Percentiles rank a stretch among this genome's conserved stretches.
phyloP scores from a whole-genome alignment of 2,888 invertebrate genomes.

The Chrysolina oricalcia region DNA sequence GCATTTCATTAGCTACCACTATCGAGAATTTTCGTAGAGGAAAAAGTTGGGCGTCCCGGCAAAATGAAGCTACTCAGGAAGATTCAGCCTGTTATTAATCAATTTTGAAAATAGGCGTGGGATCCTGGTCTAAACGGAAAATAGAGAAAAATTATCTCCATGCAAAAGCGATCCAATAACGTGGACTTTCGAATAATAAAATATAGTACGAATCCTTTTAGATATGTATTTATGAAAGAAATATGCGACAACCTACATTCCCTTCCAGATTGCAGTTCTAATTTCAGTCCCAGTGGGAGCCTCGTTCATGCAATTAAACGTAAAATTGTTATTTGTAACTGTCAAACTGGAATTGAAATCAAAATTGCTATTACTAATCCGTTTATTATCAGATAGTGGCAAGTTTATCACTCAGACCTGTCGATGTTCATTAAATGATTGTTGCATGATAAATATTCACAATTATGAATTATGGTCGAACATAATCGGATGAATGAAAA shows the following conservation, averaged over 20 bases:
- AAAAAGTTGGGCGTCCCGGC: no score
- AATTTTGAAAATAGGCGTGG: no score
- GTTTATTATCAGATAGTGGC: neutral
- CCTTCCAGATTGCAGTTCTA: neutral
- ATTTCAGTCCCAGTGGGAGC: neutral
- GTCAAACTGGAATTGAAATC: neutral
- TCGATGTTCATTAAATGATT: constrained; percentile 9
- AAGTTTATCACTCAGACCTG: constrained; percentile 1
- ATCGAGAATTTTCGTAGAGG: no score
- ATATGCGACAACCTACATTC: no score
- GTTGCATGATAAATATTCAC: neutral
- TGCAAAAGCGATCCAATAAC: neutral
- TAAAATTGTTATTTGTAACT: constrained; percentile 3
- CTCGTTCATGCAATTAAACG: constrained; percentile 1
- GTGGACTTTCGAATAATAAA: neutral
- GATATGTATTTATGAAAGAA: neutral
- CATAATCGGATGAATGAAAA: no score
- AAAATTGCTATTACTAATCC: constrained; percentile 1
- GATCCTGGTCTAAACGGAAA: no score
- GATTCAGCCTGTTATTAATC: no score
- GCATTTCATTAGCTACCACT: no score
- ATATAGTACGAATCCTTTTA: neutral
- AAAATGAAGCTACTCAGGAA: no score
- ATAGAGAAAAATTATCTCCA: neutral
- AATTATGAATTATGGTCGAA: neutral